Percentiles rank a stretch among this genome's conserved stretches.
Conservation (phyloP, 1,140 invertebrate species). For the Babylonia areolata region DNA sequence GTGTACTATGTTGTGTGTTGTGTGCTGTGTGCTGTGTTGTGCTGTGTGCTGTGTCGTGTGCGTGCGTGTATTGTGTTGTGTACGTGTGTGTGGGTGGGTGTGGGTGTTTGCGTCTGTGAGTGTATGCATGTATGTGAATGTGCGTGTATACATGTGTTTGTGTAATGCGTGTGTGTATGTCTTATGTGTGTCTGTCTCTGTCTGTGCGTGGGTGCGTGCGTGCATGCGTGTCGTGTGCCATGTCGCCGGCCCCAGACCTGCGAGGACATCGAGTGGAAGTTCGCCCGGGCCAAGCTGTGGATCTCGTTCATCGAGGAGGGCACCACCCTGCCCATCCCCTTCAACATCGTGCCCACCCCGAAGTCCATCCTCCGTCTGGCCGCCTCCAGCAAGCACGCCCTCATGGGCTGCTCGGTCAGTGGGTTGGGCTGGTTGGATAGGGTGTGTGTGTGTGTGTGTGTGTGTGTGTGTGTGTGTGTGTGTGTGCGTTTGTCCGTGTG, state of each 20-base stretch:
- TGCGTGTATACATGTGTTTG: no score
- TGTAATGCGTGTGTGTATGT: no score
- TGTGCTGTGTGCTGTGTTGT: no score
- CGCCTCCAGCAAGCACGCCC: constrained; percentile 31
- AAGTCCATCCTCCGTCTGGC: constrained; percentile 80
- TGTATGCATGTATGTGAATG: no score
- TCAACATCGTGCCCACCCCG: constrained; percentile 92
- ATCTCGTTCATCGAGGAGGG: constrained; percentile 94
- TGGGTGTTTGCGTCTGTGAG: no score
- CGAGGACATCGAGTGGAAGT: constrained; percentile 93
- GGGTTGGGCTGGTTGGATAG: not conserved
- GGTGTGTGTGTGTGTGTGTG: not conserved
- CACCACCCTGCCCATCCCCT: constrained; percentile 89
- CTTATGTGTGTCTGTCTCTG: no score
- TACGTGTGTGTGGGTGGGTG: no score
- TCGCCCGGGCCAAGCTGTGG: constrained; percentile 91
- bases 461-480: constrained; percentile 4
- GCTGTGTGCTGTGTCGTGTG: no score
- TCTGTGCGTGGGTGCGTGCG: no score
- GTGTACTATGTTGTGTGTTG: no score
- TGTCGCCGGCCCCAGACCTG: constrained; percentile 87
- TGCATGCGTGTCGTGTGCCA: no score
- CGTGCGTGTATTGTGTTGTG: no score
- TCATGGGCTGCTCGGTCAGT: constrained; percentile 31
- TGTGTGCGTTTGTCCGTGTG: not conserved